A percentile compares a stretch with the other conserved stretches of the same genome.
phyloP scores from a whole-genome alignment of 2,797 vertebrate genomes.

The Rhinichthys osculus region DNA sequence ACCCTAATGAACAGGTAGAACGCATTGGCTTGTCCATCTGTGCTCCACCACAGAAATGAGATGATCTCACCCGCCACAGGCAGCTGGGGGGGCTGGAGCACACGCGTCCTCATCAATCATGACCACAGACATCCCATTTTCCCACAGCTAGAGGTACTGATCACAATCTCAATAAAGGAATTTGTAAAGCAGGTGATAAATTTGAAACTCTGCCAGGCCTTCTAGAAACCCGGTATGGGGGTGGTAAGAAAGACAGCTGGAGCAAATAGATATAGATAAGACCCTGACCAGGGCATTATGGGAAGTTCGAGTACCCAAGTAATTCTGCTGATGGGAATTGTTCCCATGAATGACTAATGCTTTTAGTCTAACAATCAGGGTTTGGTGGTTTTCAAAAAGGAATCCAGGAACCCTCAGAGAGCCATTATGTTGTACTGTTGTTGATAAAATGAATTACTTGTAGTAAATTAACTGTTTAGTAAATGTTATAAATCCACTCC shows the following conservation, averaged over 20 bases:
- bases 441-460: neutral
- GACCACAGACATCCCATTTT: constrained; percentile 27
- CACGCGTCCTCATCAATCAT: constrained; percentile 41
- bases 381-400: neutral
- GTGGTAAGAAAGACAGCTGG: constrained; percentile 46
- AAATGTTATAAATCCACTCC: neutral
- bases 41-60: constrained; percentile 17
- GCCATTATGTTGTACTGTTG: neutral
- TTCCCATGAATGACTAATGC: constrained; percentile 30
- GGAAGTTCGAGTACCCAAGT: neutral
- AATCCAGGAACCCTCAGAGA: neutral
- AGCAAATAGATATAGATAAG: constrained; percentile 32
- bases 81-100: constrained; percentile 16
- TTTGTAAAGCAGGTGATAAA: constrained; percentile 49
- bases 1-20: constrained; percentile 14
- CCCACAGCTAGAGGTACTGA: constrained; percentile 36
- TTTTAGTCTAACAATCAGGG: constrained; percentile 9
- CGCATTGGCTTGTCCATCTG: constrained; percentile 8
- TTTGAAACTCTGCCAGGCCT: constrained; percentile 43
- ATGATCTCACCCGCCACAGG: constrained; percentile 33
- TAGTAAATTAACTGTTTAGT: neutral
- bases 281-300: constrained; percentile 2
- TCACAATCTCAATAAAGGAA: constrained; percentile 47
- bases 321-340: constrained; percentile 20
- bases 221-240: constrained; percentile 30